phyloP scores from a whole-genome alignment of 1,140 invertebrate species.

The Dendrolimus punctatus region DNA sequence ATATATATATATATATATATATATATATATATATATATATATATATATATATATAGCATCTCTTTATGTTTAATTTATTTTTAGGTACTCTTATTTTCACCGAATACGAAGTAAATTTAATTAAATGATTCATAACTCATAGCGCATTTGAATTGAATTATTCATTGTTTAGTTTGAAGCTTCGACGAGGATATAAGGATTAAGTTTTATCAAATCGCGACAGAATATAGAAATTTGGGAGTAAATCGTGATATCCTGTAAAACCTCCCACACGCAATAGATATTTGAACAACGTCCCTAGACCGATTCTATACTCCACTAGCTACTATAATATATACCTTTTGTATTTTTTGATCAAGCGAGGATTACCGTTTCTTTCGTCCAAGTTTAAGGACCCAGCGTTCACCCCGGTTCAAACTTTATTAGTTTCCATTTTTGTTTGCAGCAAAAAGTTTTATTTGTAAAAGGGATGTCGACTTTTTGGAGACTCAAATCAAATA shows the following conservation, averaged over 20 bases:
- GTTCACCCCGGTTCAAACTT: constrained; percentile 23
- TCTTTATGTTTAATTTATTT: too few relatives aligned
- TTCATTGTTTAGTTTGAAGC: too few relatives aligned
- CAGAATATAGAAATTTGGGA: not conserved
- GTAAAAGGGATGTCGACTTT: not conserved
- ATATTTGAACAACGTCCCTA: constrained; percentile 32
- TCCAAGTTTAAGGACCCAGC: constrained; percentile 13
- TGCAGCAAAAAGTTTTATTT: constrained; percentile 9
- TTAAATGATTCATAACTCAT: too few relatives aligned
- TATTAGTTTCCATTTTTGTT: constrained; percentile 40
- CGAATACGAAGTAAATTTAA: too few relatives aligned
- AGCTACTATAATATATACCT: constrained; percentile 45
- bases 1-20: too few relatives aligned
- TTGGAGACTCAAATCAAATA: too few relatives aligned
- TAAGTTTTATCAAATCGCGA: not conserved
- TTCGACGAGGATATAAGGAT: too few relatives aligned
- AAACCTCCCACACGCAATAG: constrained; percentile 19
- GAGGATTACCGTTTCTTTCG: constrained; percentile 49
- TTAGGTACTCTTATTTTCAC: too few relatives aligned
- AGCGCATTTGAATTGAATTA: too few relatives aligned
- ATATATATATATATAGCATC: too few relatives aligned
- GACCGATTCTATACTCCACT: constrained; percentile 46
- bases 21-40: too few relatives aligned
- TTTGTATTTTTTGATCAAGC: constrained; percentile 61
- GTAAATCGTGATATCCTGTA: constrained; percentile 2